Evolutionary conservation across 1,140 invertebrate genomes (phyloP), one percentile per base, ranked within the genome.

Genomic region (Acarapis woodi): DNA sequence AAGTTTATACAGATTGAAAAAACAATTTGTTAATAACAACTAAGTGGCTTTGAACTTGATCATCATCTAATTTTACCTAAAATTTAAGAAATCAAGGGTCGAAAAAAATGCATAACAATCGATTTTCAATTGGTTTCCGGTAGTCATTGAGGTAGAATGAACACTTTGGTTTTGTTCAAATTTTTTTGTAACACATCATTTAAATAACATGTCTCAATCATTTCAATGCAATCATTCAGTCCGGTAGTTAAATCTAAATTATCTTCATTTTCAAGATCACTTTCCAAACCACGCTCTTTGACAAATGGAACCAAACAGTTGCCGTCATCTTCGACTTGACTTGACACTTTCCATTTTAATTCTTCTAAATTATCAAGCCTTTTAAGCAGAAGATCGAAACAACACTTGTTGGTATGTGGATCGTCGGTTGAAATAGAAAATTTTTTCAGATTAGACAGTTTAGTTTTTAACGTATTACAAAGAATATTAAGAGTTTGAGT

Each of bases 301-400:
- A 32, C 21, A 8, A 42, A 29, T 12, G 40, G 36, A 14, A 42
- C 36, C 9, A 32, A 38, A 26, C 40, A 42, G 10, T 42, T 15
- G n/a, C 40, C 40, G 19, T 12, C 25, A 10, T 42, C 40, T 20
- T 42, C 40, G 8, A 42, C 31, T 22, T 22, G 23, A 3, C 28
- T 36, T 1, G 19, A 14, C 5, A 42, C 36, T 21, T 25, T 20
- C 40, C 40, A 42, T 23, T 3, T 39, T 5, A 37, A 19, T 3
- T 39, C 15, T 21, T 32, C 4, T 9, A 26, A 18, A 22, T 29
- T 37, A 3, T 36, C 25, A 4, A 32, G 10, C 19, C 32, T 36
- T 32, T 38, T 42, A 14, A 30, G 23, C n/a, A n/a, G n/a, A 14
- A 14, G 15, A 34, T 39, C 36, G 20, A 42, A 39, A 10, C 38